Conservation (phyloP, 2,113 vertebrate genomes). For the pig (Sus scrofa) region DNA sequence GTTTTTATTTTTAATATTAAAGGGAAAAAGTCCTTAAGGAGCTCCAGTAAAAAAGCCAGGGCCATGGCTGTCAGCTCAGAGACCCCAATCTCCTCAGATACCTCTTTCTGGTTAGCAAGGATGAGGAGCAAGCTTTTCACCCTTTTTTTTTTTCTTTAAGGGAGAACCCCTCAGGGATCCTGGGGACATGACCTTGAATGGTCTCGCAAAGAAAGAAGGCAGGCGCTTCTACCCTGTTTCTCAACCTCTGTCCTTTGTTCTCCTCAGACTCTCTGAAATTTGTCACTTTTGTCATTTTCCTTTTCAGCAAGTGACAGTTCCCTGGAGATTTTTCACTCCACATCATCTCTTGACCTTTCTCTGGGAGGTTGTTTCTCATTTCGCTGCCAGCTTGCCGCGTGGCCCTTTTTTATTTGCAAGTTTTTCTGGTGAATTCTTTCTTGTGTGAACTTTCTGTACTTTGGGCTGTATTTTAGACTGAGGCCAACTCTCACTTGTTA, state of each 20-base stretch:
- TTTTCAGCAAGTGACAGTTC: conserved; percentile 65
- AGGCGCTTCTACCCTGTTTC: neutral
- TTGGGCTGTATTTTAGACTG: conserved; percentile 58
- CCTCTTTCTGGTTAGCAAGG: neutral
- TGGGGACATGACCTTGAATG: conserved; percentile 53
- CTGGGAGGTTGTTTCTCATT: conserved; percentile 64
- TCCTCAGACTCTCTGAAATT: conserved; percentile 51
- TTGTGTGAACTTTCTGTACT: conserved; percentile 37
- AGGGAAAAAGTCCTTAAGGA: neutral
- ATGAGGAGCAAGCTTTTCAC: neutral
- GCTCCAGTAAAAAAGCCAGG: neutral
- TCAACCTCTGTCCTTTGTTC: conserved; percentile 50
- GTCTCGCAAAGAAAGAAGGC: neutral
- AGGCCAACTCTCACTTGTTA: neutral
- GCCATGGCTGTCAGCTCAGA: neutral
- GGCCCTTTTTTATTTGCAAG: conserved; percentile 58
- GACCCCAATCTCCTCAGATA: neutral
- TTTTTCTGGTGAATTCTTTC: conserved; percentile 47
- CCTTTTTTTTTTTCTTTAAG: neutral
- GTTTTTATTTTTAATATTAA: conserved; percentile 33
- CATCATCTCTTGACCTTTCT: conserved; percentile 77
- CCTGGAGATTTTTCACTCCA: conserved; percentile 60
- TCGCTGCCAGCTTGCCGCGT: conserved; percentile 42
- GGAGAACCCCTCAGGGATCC: neutral
- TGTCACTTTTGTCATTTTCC: conserved; percentile 76